Evolutionary conservation across 2,797 vertebrate species (phyloP), one percentile per base, ranked within the genome.

Genomic region (Eulemur albifrons): DNA sequence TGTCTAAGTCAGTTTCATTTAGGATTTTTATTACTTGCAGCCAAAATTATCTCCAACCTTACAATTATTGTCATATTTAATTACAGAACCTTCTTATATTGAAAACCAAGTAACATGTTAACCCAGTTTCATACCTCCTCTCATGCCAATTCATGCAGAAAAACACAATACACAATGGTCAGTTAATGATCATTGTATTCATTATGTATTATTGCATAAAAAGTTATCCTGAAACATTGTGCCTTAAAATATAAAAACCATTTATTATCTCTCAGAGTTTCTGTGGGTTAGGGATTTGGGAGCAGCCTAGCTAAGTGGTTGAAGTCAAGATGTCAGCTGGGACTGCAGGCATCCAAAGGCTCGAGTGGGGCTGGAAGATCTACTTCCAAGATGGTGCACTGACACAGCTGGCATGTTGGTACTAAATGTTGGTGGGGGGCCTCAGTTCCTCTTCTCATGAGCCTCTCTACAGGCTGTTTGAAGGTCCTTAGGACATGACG

Each of bases 11-110:
- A 48, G 4, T 67, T 95, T 92, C 25, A 38, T 25, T 25, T 25
- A 38, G 11, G 15, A 40, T 43, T 94, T 92, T 85, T 94, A 93
- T 79, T 94, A 61, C 73, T 90, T 65, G 32, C 5, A 85, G 35
- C 35, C 25, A 81, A 96, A 90, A 94, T 48, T 27, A 63, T 65
- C 80, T 86, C 70, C 40, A 65, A 84, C 52, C 43, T 93, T 87
- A 80, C 12, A 93, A 91, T n/a, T 94, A 72, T 73, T 84, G 20
- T 40, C 35, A 13, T 90, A 80, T 50, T 96, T 97, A 91, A 80
- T 90, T 76, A 69, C 89, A 54, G 0, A 82, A 21, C 59, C 43
- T 82, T 72, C 48, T 94, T 92, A 70, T 83, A 86, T 18, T 52
- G 50, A 96, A 92, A 95, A 61, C 23, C 27, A 61, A 80, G 32